Conservation (phyloP, 2,113 vertebrate genomes). For the Pseudorectes ferrugineus region DNA sequence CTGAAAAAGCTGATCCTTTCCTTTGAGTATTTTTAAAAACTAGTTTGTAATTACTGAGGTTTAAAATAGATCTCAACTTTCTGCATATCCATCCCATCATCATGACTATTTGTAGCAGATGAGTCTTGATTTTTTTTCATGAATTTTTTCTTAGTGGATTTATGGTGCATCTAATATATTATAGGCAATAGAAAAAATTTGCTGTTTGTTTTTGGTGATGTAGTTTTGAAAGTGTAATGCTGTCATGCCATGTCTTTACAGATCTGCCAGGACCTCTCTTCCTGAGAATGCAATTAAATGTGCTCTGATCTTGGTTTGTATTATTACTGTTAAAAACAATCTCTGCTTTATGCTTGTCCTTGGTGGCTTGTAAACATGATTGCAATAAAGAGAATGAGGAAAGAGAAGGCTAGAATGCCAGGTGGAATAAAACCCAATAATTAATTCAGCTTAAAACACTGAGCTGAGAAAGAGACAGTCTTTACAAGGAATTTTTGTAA, state of each 20-base stretch:
- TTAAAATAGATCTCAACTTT: slow-evolving; percentile 25
- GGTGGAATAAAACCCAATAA: neutral
- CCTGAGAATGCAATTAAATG: neutral
- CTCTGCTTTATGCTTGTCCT: neutral
- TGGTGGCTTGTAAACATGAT: neutral
- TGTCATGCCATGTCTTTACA: neutral
- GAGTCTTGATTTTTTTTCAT: neutral
- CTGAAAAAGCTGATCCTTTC: neutral
- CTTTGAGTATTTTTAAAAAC: neutral
- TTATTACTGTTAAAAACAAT: neutral
- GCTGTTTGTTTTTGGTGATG: neutral
- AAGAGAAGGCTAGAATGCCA: neutral
- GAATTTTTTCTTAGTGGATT: neutral
- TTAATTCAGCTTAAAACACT: neutral
- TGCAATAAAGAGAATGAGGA: neutral
- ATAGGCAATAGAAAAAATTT: neutral
- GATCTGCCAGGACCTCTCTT: neutral
- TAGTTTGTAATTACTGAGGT: neutral
- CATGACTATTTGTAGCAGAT: neutral
- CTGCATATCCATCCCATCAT: neutral
- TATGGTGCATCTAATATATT: neutral
- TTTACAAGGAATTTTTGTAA: neutral
- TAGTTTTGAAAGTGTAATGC: neutral
- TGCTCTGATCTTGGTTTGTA: neutral
- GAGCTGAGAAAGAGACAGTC: neutral